Base-by-base conservation (phyloP, 2,797 vertebrate genomes). In the Paramormyrops hopkinsi region DNA sequence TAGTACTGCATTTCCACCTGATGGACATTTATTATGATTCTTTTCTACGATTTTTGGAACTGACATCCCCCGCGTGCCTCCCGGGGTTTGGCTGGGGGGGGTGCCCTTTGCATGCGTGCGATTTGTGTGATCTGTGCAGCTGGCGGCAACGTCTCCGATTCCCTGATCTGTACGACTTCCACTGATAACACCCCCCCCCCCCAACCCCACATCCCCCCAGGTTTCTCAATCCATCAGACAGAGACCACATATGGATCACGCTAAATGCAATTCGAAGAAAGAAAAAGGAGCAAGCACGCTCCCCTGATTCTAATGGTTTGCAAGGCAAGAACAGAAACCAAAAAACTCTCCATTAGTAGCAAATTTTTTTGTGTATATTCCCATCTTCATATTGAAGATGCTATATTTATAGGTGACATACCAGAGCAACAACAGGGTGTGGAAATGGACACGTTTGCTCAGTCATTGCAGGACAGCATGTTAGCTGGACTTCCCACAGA, bases 301-400 rank as follows among this genome's bases (percentile, higher is more conserved):
- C 29, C 44, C 11, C 7, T 33, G n/a, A 29, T 83, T 50, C 17
- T 90, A 19, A 69, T 86, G 89, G 53, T 93, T 91, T 92, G 88
- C 83, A 92, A 83, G 91, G 37, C 62, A 86, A 91, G 90, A 92
- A 90, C 50, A 29, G 51, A 87, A 87, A 56, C 25, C 50, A 29
- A 85, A 88, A 88, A 87, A 93, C 92, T 90, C 92, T 93, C 91
- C 91, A 92, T 91, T 87, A 86, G 51, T 92, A 94, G 92, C 91
- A 92, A 90, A 92, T 91, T 92, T 94, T 94, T 94, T 93, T 92
- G 46, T 84, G 82, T 91, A 56, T 89, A 50, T 93, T 92, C 92
- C 91, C 95, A 95, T 96, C 96, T 97, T 97, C 96, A 97, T 97
- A 97, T 96, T 97, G 96, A 96, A 97, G 96, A 95, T 96, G 95